Conservation (phyloP, 2,113 vertebrate genomes). For the Todiramphus saurophagus region DNA sequence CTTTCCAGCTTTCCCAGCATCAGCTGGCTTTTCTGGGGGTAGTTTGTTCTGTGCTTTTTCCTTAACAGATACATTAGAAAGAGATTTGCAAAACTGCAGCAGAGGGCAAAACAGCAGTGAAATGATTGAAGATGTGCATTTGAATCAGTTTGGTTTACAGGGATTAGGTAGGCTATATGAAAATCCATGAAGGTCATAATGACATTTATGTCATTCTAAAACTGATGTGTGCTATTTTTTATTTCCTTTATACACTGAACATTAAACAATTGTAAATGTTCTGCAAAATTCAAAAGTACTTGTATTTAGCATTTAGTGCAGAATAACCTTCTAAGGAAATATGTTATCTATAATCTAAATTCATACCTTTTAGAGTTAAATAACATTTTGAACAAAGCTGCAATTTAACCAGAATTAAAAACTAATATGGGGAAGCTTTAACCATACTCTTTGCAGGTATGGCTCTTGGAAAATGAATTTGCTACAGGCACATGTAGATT, state of each 20-base stretch:
- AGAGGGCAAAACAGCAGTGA: slow-evolving; percentile 62
- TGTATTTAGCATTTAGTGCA: slow-evolving; percentile 23
- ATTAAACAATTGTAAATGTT: slow-evolving; percentile 44
- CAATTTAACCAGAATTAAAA: neutral
- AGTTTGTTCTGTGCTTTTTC: neutral
- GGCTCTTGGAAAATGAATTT: neutral
- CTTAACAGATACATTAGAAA: slow-evolving; percentile 51
- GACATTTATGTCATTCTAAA: slow-evolving; percentile 71
- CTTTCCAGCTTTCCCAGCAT: slow-evolving; percentile 33
- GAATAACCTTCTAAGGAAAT: neutral
- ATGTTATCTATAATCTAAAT: neutral
- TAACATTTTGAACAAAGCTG: neutral
- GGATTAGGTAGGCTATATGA: slow-evolving; percentile 68
- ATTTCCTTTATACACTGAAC: slow-evolving; percentile 52
- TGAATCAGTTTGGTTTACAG: slow-evolving; percentile 68
- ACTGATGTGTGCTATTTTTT: slow-evolving; percentile 60
- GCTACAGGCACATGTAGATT: neutral
- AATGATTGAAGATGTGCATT: slow-evolving; percentile 72
- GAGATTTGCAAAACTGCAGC: slow-evolving; percentile 29
- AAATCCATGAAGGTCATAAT: slow-evolving; percentile 74
- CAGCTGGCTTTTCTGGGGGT: neutral
- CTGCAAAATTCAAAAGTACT: slow-evolving; percentile 48
- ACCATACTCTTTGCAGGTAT: neutral
- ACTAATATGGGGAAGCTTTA: neutral
- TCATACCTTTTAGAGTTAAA: neutral